Base-by-base conservation (phyloP, 2,797 vertebrate species). In the Sebastiscus albofasciatus region DNA sequence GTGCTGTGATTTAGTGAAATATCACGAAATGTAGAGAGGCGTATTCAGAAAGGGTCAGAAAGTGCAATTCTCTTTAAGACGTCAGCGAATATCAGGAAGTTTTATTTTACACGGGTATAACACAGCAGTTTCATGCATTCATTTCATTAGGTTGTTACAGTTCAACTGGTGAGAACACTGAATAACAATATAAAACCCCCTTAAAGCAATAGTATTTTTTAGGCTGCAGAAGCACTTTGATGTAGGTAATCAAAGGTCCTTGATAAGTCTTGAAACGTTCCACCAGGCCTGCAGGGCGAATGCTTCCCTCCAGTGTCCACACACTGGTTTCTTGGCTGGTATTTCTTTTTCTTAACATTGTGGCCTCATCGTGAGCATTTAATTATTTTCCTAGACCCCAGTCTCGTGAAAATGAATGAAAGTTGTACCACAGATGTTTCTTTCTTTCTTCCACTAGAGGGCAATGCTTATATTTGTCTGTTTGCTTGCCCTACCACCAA, bases 361-460 rank as follows among this genome's bases (percentile, higher is more conserved):
- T 49, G 22, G 20, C 33, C 8, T 39, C 24, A 4, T 71, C 2
- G 12, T 39, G 20, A 56, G 33, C 16, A 5, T n/a, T 13, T 4
- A 9, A 4, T 67, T 22, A 29, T 60, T 52, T 58, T 4, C 0
- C 4, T 13, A 3, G 20, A 26, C 11, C 33, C 18, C 49, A n/a
- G 9, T 56, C 11, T 18, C 2, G 16, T 60, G 20, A 52, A 59
- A 29, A 24, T 18, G 6, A 67, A 67, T 65, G 0, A 2, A 59
- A 64, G 55, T 10, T 5, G 2, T 9, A 4, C n/a, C 20, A 5
- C 36, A n/a, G 26, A 65, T 67, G 34, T 72, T 65, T 58, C 29
- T 60, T 61, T 13, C 1, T 33, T 9, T 62, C 59, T 18, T 75
- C 89, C 92, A 87, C 87, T 79, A 90, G 94, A 70, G 89, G 92